A percentile compares a stretch with the other conserved stretches of the same genome.
phyloP scores from a whole-genome alignment of 2,888 invertebrate species.

The Elysia crispata region DNA sequence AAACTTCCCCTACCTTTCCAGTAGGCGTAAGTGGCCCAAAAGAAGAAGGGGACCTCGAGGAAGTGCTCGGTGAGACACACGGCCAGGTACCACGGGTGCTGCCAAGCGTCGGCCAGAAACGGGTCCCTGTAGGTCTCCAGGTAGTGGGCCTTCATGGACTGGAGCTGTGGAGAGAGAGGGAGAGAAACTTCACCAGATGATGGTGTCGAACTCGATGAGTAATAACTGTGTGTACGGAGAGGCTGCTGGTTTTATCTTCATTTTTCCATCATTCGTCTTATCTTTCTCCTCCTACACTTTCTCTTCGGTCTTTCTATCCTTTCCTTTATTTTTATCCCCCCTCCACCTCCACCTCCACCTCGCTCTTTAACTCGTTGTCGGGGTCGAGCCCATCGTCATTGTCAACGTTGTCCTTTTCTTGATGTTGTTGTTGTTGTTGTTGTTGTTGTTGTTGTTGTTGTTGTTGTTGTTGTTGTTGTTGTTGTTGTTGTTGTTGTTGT shows the following conservation, averaged over 20 bases:
- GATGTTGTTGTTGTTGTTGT: neutral
- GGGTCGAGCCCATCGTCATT: too few species aligned
- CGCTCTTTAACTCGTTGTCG: too few species aligned
- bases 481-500: neutral
- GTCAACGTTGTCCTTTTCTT: neutral
- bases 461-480: neutral
- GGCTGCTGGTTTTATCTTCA: too few species aligned
- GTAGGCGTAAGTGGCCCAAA: slow-evolving; percentile 67
- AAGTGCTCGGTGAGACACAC: slow-evolving; percentile 68
- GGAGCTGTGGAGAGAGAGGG: neutral
- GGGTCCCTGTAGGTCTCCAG: slow-evolving; percentile 49
- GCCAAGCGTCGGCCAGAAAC: slow-evolving; percentile 45
- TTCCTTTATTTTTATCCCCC: too few species aligned
- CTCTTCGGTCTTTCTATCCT: too few species aligned
- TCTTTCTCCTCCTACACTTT: too few species aligned
- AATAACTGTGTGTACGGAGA: too few species aligned
- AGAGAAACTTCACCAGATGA: too few species aligned
- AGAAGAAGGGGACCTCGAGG: slow-evolving; percentile 73
- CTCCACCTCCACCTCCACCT: too few species aligned
- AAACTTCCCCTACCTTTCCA: slow-evolving; percentile 62
- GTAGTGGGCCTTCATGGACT: slow-evolving; percentile 37
- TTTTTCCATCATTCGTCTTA: too few species aligned
- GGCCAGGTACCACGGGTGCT: slow-evolving; percentile 67
- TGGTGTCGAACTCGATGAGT: too few species aligned
- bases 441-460: neutral